Evolutionary conservation across 2,797 vertebrate genomes (phyloP).

Genomic region (Numenius phaeopus): DNA sequence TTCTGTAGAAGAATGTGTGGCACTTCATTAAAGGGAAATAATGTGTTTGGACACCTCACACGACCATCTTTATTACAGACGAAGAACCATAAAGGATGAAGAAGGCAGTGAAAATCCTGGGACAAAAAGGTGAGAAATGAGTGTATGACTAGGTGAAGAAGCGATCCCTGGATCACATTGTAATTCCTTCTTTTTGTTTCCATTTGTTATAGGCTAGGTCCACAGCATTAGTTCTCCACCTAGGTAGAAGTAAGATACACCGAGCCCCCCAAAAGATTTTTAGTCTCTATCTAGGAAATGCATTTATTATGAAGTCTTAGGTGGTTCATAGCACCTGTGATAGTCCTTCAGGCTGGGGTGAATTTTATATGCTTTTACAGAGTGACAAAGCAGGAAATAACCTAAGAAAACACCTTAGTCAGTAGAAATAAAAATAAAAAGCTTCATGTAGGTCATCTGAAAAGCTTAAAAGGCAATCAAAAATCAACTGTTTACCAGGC

Average conservation of each 20-base stretch:
- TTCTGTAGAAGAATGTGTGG: neutral
- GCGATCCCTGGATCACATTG: neutral
- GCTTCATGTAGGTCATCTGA: neutral
- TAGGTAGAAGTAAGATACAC: neutral
- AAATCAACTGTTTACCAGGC: constrained; percentile 20
- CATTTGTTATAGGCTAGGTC: neutral
- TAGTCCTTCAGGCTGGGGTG: neutral
- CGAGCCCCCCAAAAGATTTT: neutral
- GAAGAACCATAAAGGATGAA: neutral
- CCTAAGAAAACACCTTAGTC: neutral
- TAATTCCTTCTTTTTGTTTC: neutral
- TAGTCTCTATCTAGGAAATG: neutral
- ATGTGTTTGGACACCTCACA: rapidly evolving
- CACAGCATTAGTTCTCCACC: neutral
- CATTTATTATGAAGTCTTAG: neutral
- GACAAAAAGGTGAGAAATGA: neutral
- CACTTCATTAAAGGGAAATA: neutral
- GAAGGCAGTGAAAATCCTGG: neutral
- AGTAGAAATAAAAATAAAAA: constrained; percentile 11
- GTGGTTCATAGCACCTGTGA: neutral
- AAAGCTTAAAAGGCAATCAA: constrained; percentile 16
- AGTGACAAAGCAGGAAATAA: constrained; percentile 10
- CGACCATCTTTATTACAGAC: neutral
- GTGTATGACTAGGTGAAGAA: neutral
- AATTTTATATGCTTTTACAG: neutral